A percentile compares a stretch with the other conserved stretches of the same genome.
These are phyloP conservation scores for Ptychochromis oligacanthus DNA, from an alignment of 2,113 vertebrate species.

Conservation along the genomic window DNA sequence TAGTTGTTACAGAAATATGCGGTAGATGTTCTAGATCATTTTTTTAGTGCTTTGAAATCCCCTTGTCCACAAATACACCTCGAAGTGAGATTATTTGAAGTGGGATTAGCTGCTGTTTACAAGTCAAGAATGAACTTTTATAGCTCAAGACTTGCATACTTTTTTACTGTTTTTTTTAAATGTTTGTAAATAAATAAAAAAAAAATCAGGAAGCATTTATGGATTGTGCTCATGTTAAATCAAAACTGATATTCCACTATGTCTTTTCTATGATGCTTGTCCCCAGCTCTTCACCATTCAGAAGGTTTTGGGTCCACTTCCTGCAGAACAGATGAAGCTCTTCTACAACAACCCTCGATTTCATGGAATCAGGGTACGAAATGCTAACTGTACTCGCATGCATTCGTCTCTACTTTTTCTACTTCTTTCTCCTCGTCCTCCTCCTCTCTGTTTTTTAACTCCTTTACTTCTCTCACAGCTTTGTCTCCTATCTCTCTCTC, in stretches of 20 bases:
- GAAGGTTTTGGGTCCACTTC: slow-evolving; percentile 95
- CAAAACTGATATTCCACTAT: neutral
- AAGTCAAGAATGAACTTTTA: neutral
- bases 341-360: slow-evolving; percentile 99
- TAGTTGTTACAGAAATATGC: neutral
- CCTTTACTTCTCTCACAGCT: slow-evolving; percentile 17
- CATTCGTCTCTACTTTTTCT: slow-evolving; percentile 1
- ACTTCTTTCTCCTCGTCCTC: neutral
- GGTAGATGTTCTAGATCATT: neutral
- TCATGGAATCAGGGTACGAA: slow-evolving; percentile 91
- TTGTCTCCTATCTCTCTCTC: slow-evolving; percentile 27
- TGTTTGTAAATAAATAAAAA: neutral
- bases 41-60: neutral
- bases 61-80: neutral
- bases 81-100: neutral
- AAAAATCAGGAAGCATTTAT: neutral
- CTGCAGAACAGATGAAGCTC: slow-evolving; percentile 98
- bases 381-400: neutral
- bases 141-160: neutral
- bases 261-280: neutral
- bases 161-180: neutral
- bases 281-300: slow-evolving; percentile 96
- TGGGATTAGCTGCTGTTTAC: neutral
- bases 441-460: slow-evolving; percentile 16
- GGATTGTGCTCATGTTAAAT: neutral